Base-by-base conservation (phyloP, 2,888 invertebrate species). In the Parnassius apollo region DNA sequence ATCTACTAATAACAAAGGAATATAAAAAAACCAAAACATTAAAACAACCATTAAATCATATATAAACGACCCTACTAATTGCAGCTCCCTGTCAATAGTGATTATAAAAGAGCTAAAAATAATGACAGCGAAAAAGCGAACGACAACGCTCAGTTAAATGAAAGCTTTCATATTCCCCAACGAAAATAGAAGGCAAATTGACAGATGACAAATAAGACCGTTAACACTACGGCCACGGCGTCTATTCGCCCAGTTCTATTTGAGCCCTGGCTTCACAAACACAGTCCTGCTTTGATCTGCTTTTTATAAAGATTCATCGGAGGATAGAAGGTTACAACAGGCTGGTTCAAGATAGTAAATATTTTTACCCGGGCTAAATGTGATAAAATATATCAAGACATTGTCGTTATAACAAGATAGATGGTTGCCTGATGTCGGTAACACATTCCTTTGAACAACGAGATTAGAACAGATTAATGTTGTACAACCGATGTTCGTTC, bases 151-250 rank as follows among this genome's bases (percentile, higher is more conserved):
- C 81, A 75, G 80, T 82, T 77, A 82, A 85, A 83, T 78, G 81
- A 86, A 84, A 82, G 84, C 89, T 91, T 90, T 88, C 85, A 86
- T 84, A 49, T 12, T 85, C 79, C 83, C 83, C 77, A 79, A 87
- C 87, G 77, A 78, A 89, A 90, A 90, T 90, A 91, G 86, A 89
- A 82, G 86, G 82, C 81, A 86, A 90, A 88, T 90, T 90, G 91
- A 91, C 91, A 90, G 88, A 87, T 91, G 91, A 91, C 90, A 91
- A 91, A 91, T 91, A 88, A 78, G 88, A 80, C 80, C 83, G 86
- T 88, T 90, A 88, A 85, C 88, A 88, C 88, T 76, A 75, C 80
- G 81, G 85, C 82, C 85, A 86, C 76, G 80, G 77, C 76, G 80
- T 70, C 70, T 70, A 63, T 61, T 54, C 60, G 69, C 75, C 88